Conservation (phyloP, 2,113 vertebrate genomes). For the Hippoglossus stenolepis region DNA sequence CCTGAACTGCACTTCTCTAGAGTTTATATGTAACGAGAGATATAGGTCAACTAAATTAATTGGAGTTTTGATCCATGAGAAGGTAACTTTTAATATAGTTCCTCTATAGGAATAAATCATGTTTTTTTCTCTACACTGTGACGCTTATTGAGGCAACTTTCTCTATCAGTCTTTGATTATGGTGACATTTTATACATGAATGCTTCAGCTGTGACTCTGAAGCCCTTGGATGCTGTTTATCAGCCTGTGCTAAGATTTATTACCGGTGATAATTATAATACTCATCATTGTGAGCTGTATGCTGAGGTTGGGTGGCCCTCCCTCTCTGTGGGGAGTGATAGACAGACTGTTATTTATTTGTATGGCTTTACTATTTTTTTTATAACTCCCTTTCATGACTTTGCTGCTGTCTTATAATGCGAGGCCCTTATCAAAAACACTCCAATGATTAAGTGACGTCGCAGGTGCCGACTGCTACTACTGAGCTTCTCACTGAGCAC, state of each 20-base stretch:
- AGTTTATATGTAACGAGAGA: no score
- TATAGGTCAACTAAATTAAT: no score
- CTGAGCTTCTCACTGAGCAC: not conserved
- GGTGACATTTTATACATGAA: slow-evolving; percentile 11
- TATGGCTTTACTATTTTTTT: not conserved
- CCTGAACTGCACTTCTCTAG: not conserved
- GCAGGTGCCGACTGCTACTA: not conserved
- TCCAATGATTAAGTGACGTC: not conserved
- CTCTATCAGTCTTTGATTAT: slow-evolving; percentile 7
- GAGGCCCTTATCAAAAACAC: not conserved
- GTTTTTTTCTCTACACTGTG: not conserved
- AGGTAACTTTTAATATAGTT: not conserved
- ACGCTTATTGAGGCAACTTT: not conserved
- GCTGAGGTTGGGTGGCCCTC: slow-evolving; percentile 1
- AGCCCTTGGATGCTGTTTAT: slow-evolving; percentile 2
- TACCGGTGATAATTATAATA: slow-evolving; percentile 8
- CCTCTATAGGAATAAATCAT: not conserved
- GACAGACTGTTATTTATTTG: slow-evolving; percentile 11
- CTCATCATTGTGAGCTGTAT: slow-evolving; percentile 6
- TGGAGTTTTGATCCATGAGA: no score
- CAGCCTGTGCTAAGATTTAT: slow-evolving; percentile 15
- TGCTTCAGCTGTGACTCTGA: slow-evolving; percentile 14
- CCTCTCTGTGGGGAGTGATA: not conserved
- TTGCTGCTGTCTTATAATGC: not conserved
- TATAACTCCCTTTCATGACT: not conserved